Base-by-base conservation (phyloP, 2,113 vertebrate species). In the Mastomys natalensis region DNA sequence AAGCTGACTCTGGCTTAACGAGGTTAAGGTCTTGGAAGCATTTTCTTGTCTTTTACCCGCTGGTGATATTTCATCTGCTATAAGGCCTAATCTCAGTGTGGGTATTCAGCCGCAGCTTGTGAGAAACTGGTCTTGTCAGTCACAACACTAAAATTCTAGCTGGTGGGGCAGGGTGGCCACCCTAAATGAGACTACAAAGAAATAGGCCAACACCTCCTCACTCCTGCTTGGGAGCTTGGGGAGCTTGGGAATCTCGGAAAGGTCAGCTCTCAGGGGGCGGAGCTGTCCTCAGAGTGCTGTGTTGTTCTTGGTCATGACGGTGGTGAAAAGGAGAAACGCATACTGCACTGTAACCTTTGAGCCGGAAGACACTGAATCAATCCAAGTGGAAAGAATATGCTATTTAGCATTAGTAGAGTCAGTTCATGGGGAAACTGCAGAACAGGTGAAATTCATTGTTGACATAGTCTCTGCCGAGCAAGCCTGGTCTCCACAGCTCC, bases 341-440 rank as follows among this genome's bases (percentile, higher is more conserved):
- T 2, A 80, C 84, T 48, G 70, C 34, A n/a, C 62, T 66, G 34
- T 40, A 64, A 90, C 89, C 91, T 94, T 55, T 60, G 80, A 94
- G 72, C 70, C 21, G 16, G 85, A 95, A 97, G 96, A 95, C 91
- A 95, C 15, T 7, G 87, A 97, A 93, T 62, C 94, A 91, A 95
- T 93, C 76, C 90, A 81, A 97, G 87, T 77, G 87, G 90, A 93
- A 97, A 91, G 74, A 87, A 90, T 76, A 80, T 21, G n/a, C 58
- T 88, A 48, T 58, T 94, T 58, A 81, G 62, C 58, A 72, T 68
- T 21, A 82, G 66, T 60, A 95, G 90, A 60, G 81, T 85, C 85
- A 88, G 40, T 62, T 93, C 68, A 45, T 0, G 8, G 72, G 85
- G 13, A 93, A 92, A 86, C 55, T 81, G n/a, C 58, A 26, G 51